phyloP scores from a whole-genome alignment of 1,140 invertebrate species.

The Ceratina australensis region DNA sequence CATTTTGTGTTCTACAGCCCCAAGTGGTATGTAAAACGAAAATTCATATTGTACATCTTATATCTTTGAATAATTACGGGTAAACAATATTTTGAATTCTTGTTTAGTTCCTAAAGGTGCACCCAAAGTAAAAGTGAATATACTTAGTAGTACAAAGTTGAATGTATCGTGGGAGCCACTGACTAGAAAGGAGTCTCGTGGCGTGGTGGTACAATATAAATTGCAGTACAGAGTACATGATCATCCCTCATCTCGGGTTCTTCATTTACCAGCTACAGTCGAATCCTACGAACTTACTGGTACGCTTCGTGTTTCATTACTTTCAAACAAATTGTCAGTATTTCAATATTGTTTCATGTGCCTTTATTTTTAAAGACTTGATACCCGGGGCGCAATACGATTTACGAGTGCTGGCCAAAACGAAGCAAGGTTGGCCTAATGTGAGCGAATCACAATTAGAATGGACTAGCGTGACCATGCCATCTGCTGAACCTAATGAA shows the following conservation, averaged over 20 bases:
- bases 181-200: conserved; percentile 80
- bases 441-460: conserved; percentile 77
- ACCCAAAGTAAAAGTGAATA: conserved; percentile 80
- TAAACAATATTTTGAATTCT: not conserved
- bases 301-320: conserved; percentile 59
- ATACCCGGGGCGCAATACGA: conserved; percentile 81
- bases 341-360: not conserved
- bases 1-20: conserved; percentile 82
- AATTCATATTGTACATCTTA: too few species aligned
- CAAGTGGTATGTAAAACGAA: conserved; percentile 79
- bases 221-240: conserved; percentile 82
- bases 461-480: conserved; percentile 80
- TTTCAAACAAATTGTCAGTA: not conserved
- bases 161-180: conserved; percentile 82
- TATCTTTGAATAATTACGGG: too few species aligned
- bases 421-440: conserved; percentile 78
- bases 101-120: conserved; percentile 81
- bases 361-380: conserved; percentile 73
- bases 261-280: conserved; percentile 74
- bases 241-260: conserved; percentile 77
- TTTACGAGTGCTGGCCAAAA: conserved; percentile 81
- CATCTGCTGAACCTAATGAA: conserved; percentile 64
- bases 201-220: conserved; percentile 82
- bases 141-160: conserved; percentile 80
- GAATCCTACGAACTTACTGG: conserved; percentile 80